Evolutionary conservation across 2,888 invertebrate genomes (phyloP), one percentile per base, ranked within the genome.

Genomic region (Aphrophora alni): DNA sequence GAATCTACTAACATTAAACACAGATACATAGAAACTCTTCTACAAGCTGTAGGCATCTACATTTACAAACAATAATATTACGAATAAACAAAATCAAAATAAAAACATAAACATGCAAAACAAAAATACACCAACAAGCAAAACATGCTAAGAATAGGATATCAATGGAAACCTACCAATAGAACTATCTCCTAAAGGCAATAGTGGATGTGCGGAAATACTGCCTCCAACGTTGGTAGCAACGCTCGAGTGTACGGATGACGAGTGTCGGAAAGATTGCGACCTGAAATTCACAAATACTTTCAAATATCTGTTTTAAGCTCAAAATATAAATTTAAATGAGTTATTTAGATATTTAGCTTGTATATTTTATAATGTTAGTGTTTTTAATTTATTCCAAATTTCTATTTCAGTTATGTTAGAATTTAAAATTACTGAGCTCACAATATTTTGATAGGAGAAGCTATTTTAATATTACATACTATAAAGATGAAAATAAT

Each of bases 141-240:
- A 24, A 25, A 3, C 26, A 17, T 44, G 26, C 51, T 75, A 25
- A 26, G 44, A 69, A 27, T 1, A 17, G 10, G 38, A 38, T 7
- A 75, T 38, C 38, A 75, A 75, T 71, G 26, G 27, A 59, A 72
- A 90, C 90, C 88, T 90, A 90, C 90, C 90, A 87, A 89, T 86
- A 81, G 86, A 86, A 84, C 85, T 86, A 83, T 87, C 87, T 73
- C 86, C 95, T 91, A 96, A 94, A 91, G 96, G 96, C 93, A 96
- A 94, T 92, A 96, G 93, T 91, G 96, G 96, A 91, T 96, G 96
- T 90, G 96, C 96, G 91, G 96, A 96, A 92, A 96, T 93, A 93
- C 95, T 95, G 92, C 94, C 93, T 92, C 94, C 94, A 91, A 93
- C 93, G 91, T 92, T 90, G 90, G 92, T 92, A 90, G 90, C 91